Base-by-base conservation (phyloP, 1,140 invertebrate species). In the Oscheius sp. region DNA sequence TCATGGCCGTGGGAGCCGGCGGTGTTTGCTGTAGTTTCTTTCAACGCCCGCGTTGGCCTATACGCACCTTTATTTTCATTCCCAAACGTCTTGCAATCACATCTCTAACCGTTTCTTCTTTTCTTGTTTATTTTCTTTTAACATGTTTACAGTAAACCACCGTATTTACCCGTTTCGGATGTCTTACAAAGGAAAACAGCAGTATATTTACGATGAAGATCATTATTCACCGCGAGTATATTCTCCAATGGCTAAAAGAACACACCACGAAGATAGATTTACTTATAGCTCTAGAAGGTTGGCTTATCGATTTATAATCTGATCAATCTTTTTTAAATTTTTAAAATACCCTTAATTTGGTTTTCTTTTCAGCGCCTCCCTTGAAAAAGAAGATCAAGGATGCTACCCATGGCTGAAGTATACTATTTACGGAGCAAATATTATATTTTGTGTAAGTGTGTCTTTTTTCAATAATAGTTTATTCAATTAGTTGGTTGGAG, bases 401-500 rank as follows among this genome's bases (percentile, higher is more conserved):
- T 65, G 63, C 45, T 42, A 38, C 23, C 29, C 63, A 10, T 65
- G 32, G 32, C n/a, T 65, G n/a, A 65, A 65, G 28, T 65, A 65
- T 42, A 38, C 32, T 10, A 65, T 65, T n/a, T 65, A 36, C 31
- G 63, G 32, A 38, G 63, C 63, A 42, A 65, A 65, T 23, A 26
- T 55, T 23, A 26, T 55, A 13, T 55, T 55, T 23, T 55, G 49
- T 23, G 49, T 55, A 55, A 13, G 49, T 55, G 15, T 7, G 7
- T 55, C 49, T 23, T 55, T 4, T 13, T 13, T 55, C 7, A 55
- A 55, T 13, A 13, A 15, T 13, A 13, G 7, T 13, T 55, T 55
- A 20, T n/a, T n/a, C n/a, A n/a, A 45, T 32, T 34, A 36, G 81
- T 55, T 83, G 3, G 82, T 84, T 18, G 82, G 82, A 20, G 61